These are phyloP conservation scores for Eupeodes latifasciatus DNA, from an alignment of 2,888 invertebrate genomes.

Conservation along the genomic window DNA sequence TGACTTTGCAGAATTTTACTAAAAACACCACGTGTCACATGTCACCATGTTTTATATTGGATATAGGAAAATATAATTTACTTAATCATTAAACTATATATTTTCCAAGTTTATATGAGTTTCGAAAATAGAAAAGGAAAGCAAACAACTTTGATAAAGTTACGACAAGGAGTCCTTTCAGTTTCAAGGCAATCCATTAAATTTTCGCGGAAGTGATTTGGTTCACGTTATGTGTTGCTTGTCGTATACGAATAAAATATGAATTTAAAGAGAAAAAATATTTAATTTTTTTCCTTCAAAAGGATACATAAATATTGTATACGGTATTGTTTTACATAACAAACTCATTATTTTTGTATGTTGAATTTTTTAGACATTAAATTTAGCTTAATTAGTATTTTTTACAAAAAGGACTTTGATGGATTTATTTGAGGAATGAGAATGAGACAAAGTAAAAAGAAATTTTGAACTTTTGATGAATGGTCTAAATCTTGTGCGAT, in stretches of 20 bases:
- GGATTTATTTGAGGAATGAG: not conserved
- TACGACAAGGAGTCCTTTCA: not conserved
- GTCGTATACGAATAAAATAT: not conserved
- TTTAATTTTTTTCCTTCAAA: not conserved
- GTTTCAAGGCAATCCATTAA: not conserved
- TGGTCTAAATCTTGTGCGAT: conserved; percentile 14
- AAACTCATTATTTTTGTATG: not conserved
- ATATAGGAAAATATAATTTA: not conserved
- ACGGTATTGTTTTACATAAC: not conserved
- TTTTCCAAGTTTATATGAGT: not conserved
- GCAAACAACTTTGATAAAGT: not conserved
- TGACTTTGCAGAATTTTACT: not conserved
- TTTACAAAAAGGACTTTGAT: conserved; percentile 23
- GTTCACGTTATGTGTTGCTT: not conserved
- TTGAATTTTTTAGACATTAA: not conserved
- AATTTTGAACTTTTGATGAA: conserved; percentile 30
- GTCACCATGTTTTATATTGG: not conserved
- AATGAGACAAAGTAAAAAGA: not conserved
- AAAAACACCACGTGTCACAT: not conserved
- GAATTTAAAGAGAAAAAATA: not conserved
- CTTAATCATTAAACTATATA: conserved; percentile 10
- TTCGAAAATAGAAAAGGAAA: not conserved
- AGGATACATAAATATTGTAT: not conserved
- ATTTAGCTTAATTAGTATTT: conserved; percentile 1
- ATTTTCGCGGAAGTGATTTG: not conserved